Conservation (phyloP, 2,797 vertebrate species). For the Chloroceryle amazona region DNA sequence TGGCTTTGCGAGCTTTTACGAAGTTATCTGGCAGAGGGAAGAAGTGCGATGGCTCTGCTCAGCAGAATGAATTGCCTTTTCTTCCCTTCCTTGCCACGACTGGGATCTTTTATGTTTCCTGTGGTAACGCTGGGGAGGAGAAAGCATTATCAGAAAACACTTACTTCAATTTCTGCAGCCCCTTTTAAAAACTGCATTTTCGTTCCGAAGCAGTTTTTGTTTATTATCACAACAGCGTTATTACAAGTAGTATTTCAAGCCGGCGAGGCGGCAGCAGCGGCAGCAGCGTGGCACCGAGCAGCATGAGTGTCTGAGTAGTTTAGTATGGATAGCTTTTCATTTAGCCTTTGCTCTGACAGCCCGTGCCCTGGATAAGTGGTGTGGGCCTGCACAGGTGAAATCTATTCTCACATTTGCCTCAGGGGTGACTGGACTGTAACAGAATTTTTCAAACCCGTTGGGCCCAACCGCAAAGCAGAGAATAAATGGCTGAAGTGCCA, state of each 20-base stretch:
- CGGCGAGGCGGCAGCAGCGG: neutral
- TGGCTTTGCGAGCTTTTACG: neutral
- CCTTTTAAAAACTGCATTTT: constrained; percentile 18
- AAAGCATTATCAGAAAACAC: constrained; percentile 11
- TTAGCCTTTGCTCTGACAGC: constrained; percentile 93
- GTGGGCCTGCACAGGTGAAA: constrained; percentile 96
- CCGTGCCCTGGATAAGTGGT: constrained; percentile 94
- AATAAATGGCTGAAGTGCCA: constrained; percentile 99
- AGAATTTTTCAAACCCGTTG: constrained; percentile 98
- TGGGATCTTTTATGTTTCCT: constrained; percentile 37
- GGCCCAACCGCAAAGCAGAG: constrained; percentile 98
- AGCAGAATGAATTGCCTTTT: constrained; percentile 27
- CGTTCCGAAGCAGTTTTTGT: constrained; percentile 15
- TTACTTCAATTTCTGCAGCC: neutral
- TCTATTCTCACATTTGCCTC: constrained; percentile 95
- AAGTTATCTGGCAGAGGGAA: neutral
- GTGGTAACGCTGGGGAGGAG: constrained; percentile 3
- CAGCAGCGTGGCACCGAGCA: constrained; percentile 67
- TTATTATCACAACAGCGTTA: constrained; percentile 17
- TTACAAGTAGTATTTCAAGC: constrained; percentile 67
- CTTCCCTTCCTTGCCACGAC: neutral
- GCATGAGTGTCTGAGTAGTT: constrained; percentile 81
- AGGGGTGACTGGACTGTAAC: constrained; percentile 98
- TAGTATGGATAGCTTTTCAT: constrained; percentile 93
- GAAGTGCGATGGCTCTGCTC: neutral